Conservation (phyloP, 2,888 invertebrate species). For the Leptopterna dolabrata region DNA sequence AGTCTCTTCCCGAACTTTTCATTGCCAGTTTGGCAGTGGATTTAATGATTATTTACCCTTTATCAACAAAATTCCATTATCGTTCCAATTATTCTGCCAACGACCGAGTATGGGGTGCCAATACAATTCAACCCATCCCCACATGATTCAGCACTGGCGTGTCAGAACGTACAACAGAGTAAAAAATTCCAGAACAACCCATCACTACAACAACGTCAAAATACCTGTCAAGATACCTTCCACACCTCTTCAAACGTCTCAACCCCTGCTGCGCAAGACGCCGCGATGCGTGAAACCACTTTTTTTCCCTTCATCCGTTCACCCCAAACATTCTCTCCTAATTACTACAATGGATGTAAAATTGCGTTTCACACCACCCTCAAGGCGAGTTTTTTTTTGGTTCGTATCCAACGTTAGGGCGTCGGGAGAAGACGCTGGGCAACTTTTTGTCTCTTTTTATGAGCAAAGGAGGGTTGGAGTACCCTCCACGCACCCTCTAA, state of each 20-base stretch:
- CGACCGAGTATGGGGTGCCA: too few species aligned
- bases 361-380: not conserved
- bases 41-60: too few species aligned
- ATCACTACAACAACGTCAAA: not conserved
- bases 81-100: too few species aligned
- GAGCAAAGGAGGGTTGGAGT: not conserved
- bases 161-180: not conserved
- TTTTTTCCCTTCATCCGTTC: constrained; percentile 2
- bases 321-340: not conserved
- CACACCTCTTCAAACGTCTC: not conserved
- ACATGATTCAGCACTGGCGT: not conserved
- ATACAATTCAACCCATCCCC: too few species aligned
- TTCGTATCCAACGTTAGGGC: not conserved
- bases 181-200: not conserved
- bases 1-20: too few species aligned
- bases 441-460: not conserved
- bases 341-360: not conserved
- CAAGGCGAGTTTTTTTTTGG: not conserved
- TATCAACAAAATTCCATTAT: too few species aligned
- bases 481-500: not conserved
- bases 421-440: not conserved
- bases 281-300: constrained; percentile 23
- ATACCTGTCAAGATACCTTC: not conserved
- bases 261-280: not conserved
- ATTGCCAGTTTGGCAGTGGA: too few species aligned